These are phyloP conservation scores for Pseudopipra pipra DNA, from an alignment of 2,113 vertebrate species.

Conservation along the genomic window DNA sequence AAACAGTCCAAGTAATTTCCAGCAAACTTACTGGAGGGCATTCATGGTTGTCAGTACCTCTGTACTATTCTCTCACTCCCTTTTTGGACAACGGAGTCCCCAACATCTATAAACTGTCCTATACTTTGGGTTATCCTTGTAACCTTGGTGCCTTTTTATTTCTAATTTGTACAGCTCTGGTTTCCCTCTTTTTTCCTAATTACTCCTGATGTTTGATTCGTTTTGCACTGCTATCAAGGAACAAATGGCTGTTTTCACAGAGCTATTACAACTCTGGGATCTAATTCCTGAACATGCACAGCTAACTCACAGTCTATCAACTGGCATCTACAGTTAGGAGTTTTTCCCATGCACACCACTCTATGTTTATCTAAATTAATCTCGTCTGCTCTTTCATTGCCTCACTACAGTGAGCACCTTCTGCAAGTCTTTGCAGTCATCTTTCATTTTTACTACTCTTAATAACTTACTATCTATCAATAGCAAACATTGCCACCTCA, in stretches of 20 bases:
- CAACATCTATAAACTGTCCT: background rate
- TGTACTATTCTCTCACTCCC: background rate
- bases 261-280: background rate
- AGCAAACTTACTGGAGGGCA: background rate
- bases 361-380: conserved; percentile 24
- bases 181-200: background rate
- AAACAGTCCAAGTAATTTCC: background rate
- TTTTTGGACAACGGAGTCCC: background rate
- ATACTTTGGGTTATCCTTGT: background rate
- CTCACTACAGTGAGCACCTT: background rate
- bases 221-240: background rate
- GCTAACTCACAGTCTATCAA: background rate
- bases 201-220: background rate
- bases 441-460: conserved; percentile 7
- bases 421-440: background rate
- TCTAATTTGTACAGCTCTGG: fast-evolving
- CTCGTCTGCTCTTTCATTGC: background rate
- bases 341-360: background rate
- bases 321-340: background rate
- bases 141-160: background rate
- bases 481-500: background rate
- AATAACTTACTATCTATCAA: background rate
- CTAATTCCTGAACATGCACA: background rate
- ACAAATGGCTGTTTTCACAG: background rate
- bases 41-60: background rate